Percentiles rank a stretch among this genome's conserved stretches.
phyloP scores from a whole-genome alignment of 1,140 invertebrate genomes.

The Mizuhopecten yessoensis region DNA sequence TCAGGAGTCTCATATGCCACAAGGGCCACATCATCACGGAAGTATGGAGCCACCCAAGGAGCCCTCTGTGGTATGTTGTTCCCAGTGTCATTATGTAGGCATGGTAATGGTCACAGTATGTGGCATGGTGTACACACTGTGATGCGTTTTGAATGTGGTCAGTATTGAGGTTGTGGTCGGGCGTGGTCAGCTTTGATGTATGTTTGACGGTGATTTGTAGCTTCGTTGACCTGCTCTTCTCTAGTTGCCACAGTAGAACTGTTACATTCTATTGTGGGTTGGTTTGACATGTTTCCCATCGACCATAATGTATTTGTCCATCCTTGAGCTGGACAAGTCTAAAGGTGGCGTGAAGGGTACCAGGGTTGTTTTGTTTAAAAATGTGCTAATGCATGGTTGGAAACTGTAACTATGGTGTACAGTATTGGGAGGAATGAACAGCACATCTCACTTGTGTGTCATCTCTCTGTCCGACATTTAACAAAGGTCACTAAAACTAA shows the following conservation, averaged over 20 bases:
- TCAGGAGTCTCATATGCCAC: conserved; percentile 51
- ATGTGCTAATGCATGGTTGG: background rate
- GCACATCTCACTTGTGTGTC: background rate
- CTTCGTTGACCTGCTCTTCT: background rate
- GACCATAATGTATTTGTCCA: too few species aligned
- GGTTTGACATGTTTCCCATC: background rate
- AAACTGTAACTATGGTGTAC: background rate
- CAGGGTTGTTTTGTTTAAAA: background rate
- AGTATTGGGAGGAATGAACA: background rate
- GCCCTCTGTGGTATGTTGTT: conserved; percentile 67
- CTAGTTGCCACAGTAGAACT: background rate
- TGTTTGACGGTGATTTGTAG: too few species aligned
- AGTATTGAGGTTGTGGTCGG: background rate
- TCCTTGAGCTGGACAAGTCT: background rate
- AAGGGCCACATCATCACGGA: conserved; percentile 50
- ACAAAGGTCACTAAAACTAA: background rate
- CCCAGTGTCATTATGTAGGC: background rate
- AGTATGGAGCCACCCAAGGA: conserved; percentile 62
- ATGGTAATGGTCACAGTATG: background rate
- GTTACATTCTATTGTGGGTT: background rate
- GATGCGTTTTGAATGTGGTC: background rate
- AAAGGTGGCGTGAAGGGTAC: background rate
- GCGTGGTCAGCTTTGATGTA: background rate
- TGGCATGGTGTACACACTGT: background rate
- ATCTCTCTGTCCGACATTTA: background rate